phyloP scores from a whole-genome alignment of 2,888 invertebrate species.

The Monoplex corrugatus region DNA sequence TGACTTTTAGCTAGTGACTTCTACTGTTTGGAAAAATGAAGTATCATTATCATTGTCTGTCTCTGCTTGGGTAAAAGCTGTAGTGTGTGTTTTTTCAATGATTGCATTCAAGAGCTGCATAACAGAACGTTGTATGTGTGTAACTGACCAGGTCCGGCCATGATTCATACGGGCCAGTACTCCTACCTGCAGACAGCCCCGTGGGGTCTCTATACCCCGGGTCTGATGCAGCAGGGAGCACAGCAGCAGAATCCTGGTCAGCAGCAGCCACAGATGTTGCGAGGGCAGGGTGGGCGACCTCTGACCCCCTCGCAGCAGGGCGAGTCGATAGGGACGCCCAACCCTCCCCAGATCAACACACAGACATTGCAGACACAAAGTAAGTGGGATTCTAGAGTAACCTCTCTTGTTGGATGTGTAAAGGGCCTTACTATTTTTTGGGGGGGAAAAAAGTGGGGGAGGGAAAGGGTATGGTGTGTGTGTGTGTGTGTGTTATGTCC shows the following conservation, averaged over 20 bases:
- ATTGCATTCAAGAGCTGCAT: too few species aligned
- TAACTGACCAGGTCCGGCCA: slow-evolving; percentile 80
- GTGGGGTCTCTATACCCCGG: slow-evolving; percentile 94
- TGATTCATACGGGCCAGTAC: slow-evolving; percentile 90
- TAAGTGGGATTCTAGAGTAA: slow-evolving; percentile 60
- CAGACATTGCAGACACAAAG: slow-evolving; percentile 70
- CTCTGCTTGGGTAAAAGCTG: too few species aligned
- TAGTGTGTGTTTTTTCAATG: too few species aligned
- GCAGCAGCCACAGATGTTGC: slow-evolving; percentile 84
- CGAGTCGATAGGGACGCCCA: slow-evolving; percentile 82
- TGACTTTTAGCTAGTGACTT: too few species aligned
- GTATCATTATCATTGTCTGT: too few species aligned
- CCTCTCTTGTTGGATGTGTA: too few species aligned
- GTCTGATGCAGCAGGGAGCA: slow-evolving; percentile 71
- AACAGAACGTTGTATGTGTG: too few species aligned
- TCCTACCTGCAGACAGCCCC: slow-evolving; percentile 91
- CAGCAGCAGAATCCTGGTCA: slow-evolving; percentile 68
- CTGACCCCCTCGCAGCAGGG: slow-evolving; percentile 79
- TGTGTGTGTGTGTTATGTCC: neutral
- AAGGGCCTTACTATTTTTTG: too few species aligned
- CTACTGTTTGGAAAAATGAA: too few species aligned
- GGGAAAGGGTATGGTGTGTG: too few species aligned
- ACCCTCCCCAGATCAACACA: slow-evolving; percentile 63
- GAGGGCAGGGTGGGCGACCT: slow-evolving; percentile 76
- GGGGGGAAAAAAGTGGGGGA: too few species aligned